Conservation (phyloP, 2,888 invertebrate genomes). For the Didymodactylos carnosus region DNA sequence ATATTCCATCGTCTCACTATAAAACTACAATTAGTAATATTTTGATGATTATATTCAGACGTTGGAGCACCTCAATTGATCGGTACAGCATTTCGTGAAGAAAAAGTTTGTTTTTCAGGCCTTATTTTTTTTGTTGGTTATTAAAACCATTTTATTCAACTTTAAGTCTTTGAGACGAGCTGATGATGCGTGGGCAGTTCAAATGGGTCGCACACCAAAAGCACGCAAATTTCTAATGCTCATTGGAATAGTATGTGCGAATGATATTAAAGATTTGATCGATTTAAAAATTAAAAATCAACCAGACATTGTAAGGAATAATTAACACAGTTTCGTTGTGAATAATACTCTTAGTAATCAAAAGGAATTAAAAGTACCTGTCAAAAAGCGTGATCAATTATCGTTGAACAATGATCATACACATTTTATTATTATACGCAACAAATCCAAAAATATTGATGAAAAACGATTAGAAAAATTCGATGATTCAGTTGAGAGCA, state of each 20-base stretch:
- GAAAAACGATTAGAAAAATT: conserved; percentile 1
- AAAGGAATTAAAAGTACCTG: background rate
- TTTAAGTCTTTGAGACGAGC: background rate
- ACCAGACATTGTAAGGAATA: background rate
- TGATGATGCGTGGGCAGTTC: background rate
- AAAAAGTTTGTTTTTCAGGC: background rate
- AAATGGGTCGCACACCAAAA: background rate
- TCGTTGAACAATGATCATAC: conserved; percentile 11
- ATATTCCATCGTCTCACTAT: too few relatives aligned
- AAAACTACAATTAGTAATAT: too few relatives aligned
- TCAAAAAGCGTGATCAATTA: background rate
- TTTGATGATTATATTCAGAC: too few relatives aligned
- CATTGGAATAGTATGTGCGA: background rate
- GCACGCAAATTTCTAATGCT: background rate
- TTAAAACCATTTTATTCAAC: background rate
- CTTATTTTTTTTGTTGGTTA: background rate
- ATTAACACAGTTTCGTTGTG: too few relatives aligned
- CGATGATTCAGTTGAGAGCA: background rate
- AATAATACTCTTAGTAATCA: too few relatives aligned
- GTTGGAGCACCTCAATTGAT: conserved; percentile 8
- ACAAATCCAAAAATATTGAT: background rate
- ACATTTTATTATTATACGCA: conserved; percentile 9
- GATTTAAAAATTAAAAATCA: background rate
- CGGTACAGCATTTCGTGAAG: conserved; percentile 10
- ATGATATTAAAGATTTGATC: background rate